Evolutionary conservation across 2,113 vertebrate genomes (phyloP).

Genomic region (Thamnaconus septentrionalis): DNA sequence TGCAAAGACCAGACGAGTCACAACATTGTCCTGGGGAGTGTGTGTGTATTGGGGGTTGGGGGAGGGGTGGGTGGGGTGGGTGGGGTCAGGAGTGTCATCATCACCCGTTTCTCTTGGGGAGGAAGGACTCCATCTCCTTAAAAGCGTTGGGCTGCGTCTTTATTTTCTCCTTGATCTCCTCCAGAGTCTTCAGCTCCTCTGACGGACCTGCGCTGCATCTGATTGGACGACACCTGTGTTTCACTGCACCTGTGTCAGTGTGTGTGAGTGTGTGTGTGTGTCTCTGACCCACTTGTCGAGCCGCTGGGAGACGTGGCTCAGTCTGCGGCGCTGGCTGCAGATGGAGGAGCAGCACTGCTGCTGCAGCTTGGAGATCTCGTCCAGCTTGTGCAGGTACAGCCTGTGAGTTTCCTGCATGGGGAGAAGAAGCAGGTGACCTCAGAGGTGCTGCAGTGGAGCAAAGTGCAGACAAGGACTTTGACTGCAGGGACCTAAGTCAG

Average conservation of each 20-base stretch:
- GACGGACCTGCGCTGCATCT: slow-evolving; percentile 74
- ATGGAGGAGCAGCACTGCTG: slow-evolving; percentile 81
- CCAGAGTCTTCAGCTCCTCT: slow-evolving; percentile 66
- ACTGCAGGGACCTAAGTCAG: too few relatives aligned
- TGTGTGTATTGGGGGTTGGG: not conserved
- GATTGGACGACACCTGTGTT: slow-evolving; percentile 7
- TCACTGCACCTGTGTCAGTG: not conserved
- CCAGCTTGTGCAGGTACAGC: slow-evolving; percentile 86
- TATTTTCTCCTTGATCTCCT: slow-evolving; percentile 81
- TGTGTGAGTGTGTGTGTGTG: slow-evolving; percentile 1
- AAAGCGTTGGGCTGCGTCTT: slow-evolving; percentile 82
- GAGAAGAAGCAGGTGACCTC: not conserved
- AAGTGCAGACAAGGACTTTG: too few relatives aligned
- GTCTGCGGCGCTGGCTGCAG: slow-evolving; percentile 77
- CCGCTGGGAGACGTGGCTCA: slow-evolving; percentile 79
- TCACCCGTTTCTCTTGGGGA: slow-evolving; percentile 95
- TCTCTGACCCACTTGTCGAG: slow-evolving; percentile 76
- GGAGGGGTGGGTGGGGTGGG: too few relatives aligned
- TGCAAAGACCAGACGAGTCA: slow-evolving; percentile 49
- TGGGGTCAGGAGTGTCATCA: not conserved
- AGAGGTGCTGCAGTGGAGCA: too few relatives aligned
- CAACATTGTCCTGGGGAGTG: not conserved
- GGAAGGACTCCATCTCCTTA: slow-evolving; percentile 93
- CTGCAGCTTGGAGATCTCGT: slow-evolving; percentile 90
- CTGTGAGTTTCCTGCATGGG: slow-evolving; percentile 83